Percentiles rank a stretch among this genome's conserved stretches.
Evolutionary conservation across 1,140 invertebrate species (phyloP).

Genomic region (Magallana gigas): DNA sequence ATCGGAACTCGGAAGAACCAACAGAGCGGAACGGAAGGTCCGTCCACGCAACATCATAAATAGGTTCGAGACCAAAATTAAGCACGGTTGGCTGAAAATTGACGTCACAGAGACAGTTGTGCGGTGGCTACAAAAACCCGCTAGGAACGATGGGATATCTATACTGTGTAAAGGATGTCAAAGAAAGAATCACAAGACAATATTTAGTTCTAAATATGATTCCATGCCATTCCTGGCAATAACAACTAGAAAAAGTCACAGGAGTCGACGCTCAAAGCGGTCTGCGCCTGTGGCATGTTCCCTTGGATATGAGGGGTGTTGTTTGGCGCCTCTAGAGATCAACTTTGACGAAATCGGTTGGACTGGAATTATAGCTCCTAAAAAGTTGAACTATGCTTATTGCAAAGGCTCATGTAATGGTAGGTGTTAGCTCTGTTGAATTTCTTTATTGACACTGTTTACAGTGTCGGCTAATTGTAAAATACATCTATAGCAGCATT

Average conservation of each 20-base stretch:
- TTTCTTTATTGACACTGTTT: not conserved
- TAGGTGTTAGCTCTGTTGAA: slow-evolving; percentile 31
- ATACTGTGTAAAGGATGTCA: slow-evolving; percentile 87
- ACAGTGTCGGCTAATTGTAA: too few relatives aligned
- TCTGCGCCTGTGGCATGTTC: slow-evolving; percentile 43
- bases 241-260: slow-evolving; percentile 39
- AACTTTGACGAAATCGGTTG: slow-evolving; percentile 93
- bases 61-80: slow-evolving; percentile 84
- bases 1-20: slow-evolving; percentile 84
- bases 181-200: slow-evolving; percentile 58
- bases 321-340: slow-evolving; percentile 94
- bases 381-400: slow-evolving; percentile 94
- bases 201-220: slow-evolving; percentile 60
- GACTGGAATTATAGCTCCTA: slow-evolving; percentile 96
- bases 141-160: slow-evolving; percentile 85
- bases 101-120: slow-evolving; percentile 86
- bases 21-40: slow-evolving; percentile 41
- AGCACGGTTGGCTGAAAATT: slow-evolving; percentile 90
- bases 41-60: slow-evolving; percentile 45
- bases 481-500: too few relatives aligned
- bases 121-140: slow-evolving; percentile 86
- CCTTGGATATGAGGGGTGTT: slow-evolving; percentile 76
- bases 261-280: slow-evolving; percentile 20
- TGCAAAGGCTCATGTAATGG: slow-evolving; percentile 90
- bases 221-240: slow-evolving; percentile 49